Percentiles rank a stretch among this genome's conserved stretches.
phyloP scores from a whole-genome alignment of 2,113 vertebrate genomes.

The Periophthalmus modestus region DNA sequence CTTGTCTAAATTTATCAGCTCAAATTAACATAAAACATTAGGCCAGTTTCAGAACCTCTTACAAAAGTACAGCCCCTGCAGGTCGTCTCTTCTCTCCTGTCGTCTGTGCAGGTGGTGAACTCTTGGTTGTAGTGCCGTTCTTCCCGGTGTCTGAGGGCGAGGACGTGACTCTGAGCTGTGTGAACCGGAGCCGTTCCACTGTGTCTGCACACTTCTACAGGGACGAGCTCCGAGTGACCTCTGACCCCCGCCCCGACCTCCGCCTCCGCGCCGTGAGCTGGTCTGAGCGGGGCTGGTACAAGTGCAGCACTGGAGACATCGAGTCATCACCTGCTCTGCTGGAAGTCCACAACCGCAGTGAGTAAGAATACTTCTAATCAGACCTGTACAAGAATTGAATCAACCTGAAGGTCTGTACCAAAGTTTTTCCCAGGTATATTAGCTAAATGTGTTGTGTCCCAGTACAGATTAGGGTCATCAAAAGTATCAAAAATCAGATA shows the following conservation, averaged over 20 bases:
- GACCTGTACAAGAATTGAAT: too few species aligned
- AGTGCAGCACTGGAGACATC: background rate
- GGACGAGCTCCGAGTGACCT: background rate
- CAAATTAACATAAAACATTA: too few species aligned
- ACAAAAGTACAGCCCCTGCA: too few species aligned
- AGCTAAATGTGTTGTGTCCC: too few species aligned
- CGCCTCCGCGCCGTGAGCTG: background rate
- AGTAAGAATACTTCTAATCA: background rate
- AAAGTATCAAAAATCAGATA: too few species aligned
- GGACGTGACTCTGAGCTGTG: background rate
- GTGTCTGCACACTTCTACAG: background rate
- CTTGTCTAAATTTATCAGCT: too few species aligned
- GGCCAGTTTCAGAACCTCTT: too few species aligned
- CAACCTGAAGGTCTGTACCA: too few species aligned
- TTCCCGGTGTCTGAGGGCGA: background rate
- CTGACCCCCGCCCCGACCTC: background rate
- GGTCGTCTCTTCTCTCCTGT: background rate
- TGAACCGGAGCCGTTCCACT: background rate
- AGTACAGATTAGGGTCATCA: too few species aligned
- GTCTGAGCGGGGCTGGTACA: background rate
- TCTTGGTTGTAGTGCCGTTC: background rate
- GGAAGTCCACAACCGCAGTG: background rate
- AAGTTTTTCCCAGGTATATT: too few species aligned
- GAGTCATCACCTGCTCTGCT: background rate
- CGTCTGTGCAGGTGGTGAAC: background rate